Base-by-base conservation (phyloP, 2,113 vertebrate genomes). In the Mastomys coucha region DNA sequence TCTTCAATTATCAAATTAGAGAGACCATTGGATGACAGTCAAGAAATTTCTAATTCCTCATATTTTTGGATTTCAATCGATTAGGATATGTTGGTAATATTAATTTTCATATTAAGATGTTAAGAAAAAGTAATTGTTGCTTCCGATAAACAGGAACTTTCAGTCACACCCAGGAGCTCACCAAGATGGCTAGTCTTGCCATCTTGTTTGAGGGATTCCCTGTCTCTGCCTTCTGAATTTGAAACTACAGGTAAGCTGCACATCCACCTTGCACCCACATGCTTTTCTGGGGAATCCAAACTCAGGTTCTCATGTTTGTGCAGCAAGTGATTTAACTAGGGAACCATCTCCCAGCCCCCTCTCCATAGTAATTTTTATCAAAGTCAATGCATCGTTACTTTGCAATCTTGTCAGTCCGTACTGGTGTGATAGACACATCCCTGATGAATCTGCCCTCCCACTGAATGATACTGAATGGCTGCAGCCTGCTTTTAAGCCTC, bases 361-460 rank as follows among this genome's bases (percentile, higher is more conserved):
- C 39, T 33, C 39, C 12, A 7, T 31, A 85, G 60, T 45, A 45
- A 33, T 45, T 65, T 7, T 36, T 69, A 28, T 49, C 6, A 36
- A 24, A 58, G 28, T 19, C n/a, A 63, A 51, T 2, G 2, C 4
- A 1, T 24, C 0, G 2, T 9, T n/a, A 39, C 56, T 86, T 16
- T 4, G 4, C 6, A 5, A 9, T 58, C 91, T 56, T 11, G 3
- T 6, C 8, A 0, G 49, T 31, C 13, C 56, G 20, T 22, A n/a
- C 51, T 3, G 4, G 1, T 20, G 7, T 14, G 13, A 16, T 3
- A 10, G 70, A 22, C 17, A 1, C 24, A 8, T 5, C 17, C 45
- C 89, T 31, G 33, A 80, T 26, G 13, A n/a, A 4, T 10, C 1
- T 14, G n/a, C 22, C 0, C 7, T 6, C 45, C 24, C 51, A n/a